These are phyloP conservation scores for Chloromyia formosa DNA, from an alignment of 2,888 invertebrate genomes.

Conservation along the genomic window DNA sequence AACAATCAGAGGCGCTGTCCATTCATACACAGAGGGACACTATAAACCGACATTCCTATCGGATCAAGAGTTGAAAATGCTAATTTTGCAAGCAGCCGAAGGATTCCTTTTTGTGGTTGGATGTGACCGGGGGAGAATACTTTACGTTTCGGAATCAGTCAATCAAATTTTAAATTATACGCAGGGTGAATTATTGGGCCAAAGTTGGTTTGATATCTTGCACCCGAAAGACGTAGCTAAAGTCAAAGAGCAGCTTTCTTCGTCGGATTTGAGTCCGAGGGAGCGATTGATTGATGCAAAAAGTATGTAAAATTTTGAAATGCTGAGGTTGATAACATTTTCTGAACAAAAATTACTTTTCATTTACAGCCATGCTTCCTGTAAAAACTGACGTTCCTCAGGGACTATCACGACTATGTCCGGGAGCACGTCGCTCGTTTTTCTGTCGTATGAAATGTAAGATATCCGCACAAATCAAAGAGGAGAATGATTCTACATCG, in stretches of 20 bases:
- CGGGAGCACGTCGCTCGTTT: constrained; percentile 90
- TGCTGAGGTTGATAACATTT: not conserved
- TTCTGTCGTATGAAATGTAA: constrained; percentile 93
- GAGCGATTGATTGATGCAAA: constrained; percentile 92
- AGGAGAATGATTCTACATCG: constrained; percentile 68
- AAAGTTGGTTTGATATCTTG: constrained; percentile 92
- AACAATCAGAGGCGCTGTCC: constrained; percentile 76
- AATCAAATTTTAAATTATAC: constrained; percentile 82
- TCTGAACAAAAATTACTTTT: not conserved
- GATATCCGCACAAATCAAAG: constrained; percentile 72
- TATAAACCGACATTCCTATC: constrained; percentile 84
- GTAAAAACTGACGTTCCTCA: constrained; percentile 86
- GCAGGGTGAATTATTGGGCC: constrained; percentile 87
- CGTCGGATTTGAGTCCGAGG: constrained; percentile 86
- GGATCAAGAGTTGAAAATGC: constrained; percentile 85
- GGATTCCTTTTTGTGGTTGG: constrained; percentile 92
- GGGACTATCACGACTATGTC: constrained; percentile 79
- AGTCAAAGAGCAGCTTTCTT: constrained; percentile 93
- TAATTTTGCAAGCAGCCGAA: constrained; percentile 87
- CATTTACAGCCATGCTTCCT: constrained; percentile 82
- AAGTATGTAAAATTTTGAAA: constrained; percentile 70
- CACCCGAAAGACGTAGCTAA: constrained; percentile 95
- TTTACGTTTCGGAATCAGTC: constrained; percentile 91
- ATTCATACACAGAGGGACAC: constrained; percentile 78
- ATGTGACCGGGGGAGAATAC: constrained; percentile 88